A percentile compares a stretch with the other conserved stretches of the same genome.
Evolutionary conservation across 2,888 invertebrate genomes (phyloP).

Genomic region (Ochropacha duplaris): DNA sequence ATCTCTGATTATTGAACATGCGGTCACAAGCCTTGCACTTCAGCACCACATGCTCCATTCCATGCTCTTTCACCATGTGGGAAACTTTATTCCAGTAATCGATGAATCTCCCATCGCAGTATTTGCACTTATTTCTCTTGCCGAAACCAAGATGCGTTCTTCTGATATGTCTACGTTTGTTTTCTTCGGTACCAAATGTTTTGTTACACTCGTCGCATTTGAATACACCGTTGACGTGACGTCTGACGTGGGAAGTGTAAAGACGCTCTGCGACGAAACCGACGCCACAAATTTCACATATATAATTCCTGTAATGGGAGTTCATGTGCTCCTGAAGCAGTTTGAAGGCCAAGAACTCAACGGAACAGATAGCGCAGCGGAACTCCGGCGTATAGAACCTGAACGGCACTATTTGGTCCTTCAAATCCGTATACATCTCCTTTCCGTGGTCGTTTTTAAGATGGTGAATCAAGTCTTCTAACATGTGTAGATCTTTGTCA

Average conservation of each 20-base stretch:
- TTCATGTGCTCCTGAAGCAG: constrained; percentile 64
- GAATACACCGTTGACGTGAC: constrained; percentile 49
- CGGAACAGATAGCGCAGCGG: constrained; percentile 49
- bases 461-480: constrained; percentile 45
- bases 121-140: constrained; percentile 47
- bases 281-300: constrained; percentile 50
- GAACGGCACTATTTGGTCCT: constrained; percentile 59
- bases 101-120: constrained; percentile 46
- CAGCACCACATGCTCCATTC: constrained; percentile 39
- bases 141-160: constrained; percentile 26
- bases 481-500: constrained; percentile 31
- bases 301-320: constrained; percentile 53
- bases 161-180: constrained; percentile 29
- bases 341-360: constrained; percentile 51
- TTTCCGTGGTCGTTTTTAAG: constrained; percentile 38
- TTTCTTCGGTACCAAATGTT: constrained; percentile 34
- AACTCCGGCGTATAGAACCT: constrained; percentile 54
- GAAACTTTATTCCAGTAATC: constrained; percentile 56
- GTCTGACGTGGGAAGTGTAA: constrained; percentile 36
- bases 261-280: constrained; percentile 47
- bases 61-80: constrained; percentile 57
- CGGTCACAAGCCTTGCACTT: constrained; percentile 59
- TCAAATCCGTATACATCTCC: constrained; percentile 41
- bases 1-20: constrained; percentile 49
- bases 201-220: constrained; percentile 55